Evolutionary conservation across 2,888 invertebrate genomes (phyloP).

Genomic region (Plutella xylostella): DNA sequence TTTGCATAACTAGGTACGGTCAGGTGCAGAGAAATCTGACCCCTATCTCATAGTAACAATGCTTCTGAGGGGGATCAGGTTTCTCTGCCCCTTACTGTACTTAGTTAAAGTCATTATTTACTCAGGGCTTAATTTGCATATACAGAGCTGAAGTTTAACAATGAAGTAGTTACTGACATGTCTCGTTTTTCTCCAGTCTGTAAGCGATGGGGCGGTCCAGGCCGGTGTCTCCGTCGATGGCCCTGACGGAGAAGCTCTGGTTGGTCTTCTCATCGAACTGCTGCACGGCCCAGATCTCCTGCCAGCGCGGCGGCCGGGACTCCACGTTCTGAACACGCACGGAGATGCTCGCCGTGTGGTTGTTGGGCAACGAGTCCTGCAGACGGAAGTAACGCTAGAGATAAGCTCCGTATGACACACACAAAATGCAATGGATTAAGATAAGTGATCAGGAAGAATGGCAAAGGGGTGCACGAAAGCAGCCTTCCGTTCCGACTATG

Average conservation of each 20-base stretch:
- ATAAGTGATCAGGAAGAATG: too few species aligned
- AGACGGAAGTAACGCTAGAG: too few species aligned
- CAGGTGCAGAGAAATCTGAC: too few species aligned
- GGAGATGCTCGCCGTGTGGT: slow-evolving; percentile 52
- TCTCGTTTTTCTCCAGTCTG: slow-evolving; percentile 38
- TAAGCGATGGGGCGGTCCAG: slow-evolving; percentile 67
- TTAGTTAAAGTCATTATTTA: background rate
- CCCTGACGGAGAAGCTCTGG: slow-evolving; percentile 52
- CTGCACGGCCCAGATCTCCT: slow-evolving; percentile 63
- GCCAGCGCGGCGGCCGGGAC: slow-evolving; percentile 71
- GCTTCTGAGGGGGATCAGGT: too few species aligned
- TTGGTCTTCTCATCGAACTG: slow-evolving; percentile 66
- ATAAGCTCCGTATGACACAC: too few species aligned
- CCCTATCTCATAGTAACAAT: too few species aligned
- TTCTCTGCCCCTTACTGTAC: too few species aligned
- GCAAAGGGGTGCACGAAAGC: too few species aligned
- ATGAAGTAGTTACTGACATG: slow-evolving; percentile 32
- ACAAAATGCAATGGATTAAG: too few species aligned
- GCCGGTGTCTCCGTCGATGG: slow-evolving; percentile 73
- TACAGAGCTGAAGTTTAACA: background rate
- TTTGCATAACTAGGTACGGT: too few species aligned
- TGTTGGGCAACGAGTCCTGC: slow-evolving; percentile 54
- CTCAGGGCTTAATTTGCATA: background rate
- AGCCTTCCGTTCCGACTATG: too few species aligned
- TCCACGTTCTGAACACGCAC: slow-evolving; percentile 71